Evolutionary conservation across 2,888 invertebrate species (phyloP).

Genomic region (Liopterus haemorrhoidalis): DNA sequence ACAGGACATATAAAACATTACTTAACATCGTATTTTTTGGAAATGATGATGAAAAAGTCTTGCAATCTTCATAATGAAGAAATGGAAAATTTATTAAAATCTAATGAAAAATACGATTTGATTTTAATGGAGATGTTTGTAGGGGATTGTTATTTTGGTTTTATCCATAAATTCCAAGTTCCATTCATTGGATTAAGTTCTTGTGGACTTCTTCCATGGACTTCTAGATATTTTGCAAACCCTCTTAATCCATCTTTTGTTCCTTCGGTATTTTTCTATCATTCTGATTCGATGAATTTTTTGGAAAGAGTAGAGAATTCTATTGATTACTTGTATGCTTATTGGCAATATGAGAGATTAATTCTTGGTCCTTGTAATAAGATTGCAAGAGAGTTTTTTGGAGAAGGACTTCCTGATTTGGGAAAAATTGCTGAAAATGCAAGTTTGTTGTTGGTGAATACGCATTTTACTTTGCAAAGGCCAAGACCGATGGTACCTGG

Average conservation of each 20-base stretch:
- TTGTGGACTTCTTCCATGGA: constrained; percentile 47
- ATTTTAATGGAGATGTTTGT: constrained; percentile 66
- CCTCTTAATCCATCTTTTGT: constrained; percentile 47
- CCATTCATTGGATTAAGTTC: constrained; percentile 51
- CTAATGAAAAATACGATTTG: constrained; percentile 57
- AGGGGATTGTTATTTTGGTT: constrained; percentile 62
- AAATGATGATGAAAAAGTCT: no score
- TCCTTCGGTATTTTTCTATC: constrained; percentile 44
- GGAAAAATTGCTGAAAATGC: constrained; percentile 45
- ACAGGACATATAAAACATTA: no score
- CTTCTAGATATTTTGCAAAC: constrained; percentile 45
- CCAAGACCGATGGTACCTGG: constrained; percentile 47
- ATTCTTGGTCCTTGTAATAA: constrained; percentile 26
- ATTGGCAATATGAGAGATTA: constrained; percentile 27
- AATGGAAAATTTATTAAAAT: constrained; percentile 42
- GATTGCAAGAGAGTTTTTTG: constrained; percentile 31
- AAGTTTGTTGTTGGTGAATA: constrained; percentile 48
- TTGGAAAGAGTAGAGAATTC: constrained; percentile 44
- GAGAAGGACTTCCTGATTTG: constrained; percentile 36
- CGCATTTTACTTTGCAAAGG: constrained; percentile 45
- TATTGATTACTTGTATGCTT: constrained; percentile 29
- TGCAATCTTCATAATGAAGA: constrained; percentile 9
- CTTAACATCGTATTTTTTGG: no score
- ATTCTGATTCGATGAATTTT: constrained; percentile 32
- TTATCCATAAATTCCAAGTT: constrained; percentile 57